A percentile compares a stretch with the other conserved stretches of the same genome.
phyloP scores from a whole-genome alignment of 2,888 invertebrate species.

The Euzophera pinguis region DNA sequence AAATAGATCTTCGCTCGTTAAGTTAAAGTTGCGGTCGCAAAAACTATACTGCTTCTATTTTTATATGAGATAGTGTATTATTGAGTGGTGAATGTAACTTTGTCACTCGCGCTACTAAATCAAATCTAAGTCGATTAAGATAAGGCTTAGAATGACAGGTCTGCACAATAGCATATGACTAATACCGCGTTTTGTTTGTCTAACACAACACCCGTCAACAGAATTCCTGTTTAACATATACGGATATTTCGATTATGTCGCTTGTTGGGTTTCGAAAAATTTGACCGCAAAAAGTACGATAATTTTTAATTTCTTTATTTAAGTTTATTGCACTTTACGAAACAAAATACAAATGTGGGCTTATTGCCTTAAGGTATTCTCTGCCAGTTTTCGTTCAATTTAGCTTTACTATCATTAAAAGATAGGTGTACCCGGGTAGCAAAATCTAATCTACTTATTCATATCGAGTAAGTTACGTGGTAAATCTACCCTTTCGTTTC shows the following conservation, averaged over 20 bases:
- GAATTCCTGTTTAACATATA: constrained; percentile 34
- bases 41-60: neutral
- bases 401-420: no score
- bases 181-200: constrained; percentile 69
- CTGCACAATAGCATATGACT: constrained; percentile 71
- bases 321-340: no score
- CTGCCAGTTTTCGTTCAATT: no score
- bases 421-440: no score
- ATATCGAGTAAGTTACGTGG: no score
- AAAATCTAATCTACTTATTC: no score
- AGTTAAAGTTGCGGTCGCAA: neutral
- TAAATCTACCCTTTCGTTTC: no score
- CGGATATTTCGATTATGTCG: neutral
- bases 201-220: constrained; percentile 57
- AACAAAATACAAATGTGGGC: no score
- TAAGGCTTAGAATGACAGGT: constrained; percentile 70
- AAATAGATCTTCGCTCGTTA: neutral
- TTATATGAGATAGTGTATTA: constrained; percentile 13
- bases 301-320: no score
- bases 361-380: no score
- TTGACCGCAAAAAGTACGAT: no score
- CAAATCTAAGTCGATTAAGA: constrained; percentile 78
- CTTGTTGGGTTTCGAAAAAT: no score
- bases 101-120: constrained; percentile 62
- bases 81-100: constrained; percentile 36